Conservation (phyloP, 2,797 vertebrate genomes). For the Sphaeramia orbicularis region DNA sequence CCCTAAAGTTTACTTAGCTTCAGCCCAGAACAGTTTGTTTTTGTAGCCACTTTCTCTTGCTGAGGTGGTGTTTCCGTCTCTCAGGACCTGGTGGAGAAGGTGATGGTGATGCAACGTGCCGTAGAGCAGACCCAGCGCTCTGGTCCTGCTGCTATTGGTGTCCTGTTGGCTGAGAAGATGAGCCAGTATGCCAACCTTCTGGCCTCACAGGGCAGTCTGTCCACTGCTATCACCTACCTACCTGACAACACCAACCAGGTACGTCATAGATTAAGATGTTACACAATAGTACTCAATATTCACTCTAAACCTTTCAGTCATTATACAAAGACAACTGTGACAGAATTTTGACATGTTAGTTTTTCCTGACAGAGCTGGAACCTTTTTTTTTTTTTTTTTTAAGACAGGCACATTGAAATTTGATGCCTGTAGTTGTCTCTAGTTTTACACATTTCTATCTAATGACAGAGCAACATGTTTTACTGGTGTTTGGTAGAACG, state of each 20-base stretch:
- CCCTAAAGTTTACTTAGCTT: background rate
- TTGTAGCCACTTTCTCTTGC: background rate
- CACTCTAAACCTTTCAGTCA: too few relatives aligned
- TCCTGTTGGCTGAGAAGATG: slow-evolving; percentile 93
- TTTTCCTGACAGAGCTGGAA: too few relatives aligned
- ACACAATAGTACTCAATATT: background rate
- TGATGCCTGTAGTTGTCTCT: too few relatives aligned
- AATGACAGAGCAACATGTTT: too few relatives aligned
- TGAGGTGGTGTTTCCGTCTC: background rate
- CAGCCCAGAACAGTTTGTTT: background rate
- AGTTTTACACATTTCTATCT: too few relatives aligned
- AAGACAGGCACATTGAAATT: too few relatives aligned
- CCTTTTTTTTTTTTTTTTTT: too few relatives aligned
- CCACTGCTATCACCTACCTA: slow-evolving; percentile 93
- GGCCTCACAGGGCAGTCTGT: slow-evolving; percentile 94
- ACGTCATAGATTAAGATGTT: slow-evolving; percentile 2
- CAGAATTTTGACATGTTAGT: too few relatives aligned
- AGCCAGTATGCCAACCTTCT: slow-evolving; percentile 93
- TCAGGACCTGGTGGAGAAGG: slow-evolving; percentile 98
- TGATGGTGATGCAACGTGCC: slow-evolving; percentile 91
- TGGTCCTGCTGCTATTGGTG: slow-evolving; percentile 84
- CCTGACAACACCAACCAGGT: slow-evolving; percentile 91
- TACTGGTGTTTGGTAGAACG: too few relatives aligned
- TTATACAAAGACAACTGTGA: too few relatives aligned
- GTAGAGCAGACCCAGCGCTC: slow-evolving; percentile 88